These are phyloP conservation scores for Trissolcus japonicus DNA, from an alignment of 2,888 invertebrate genomes.

Conservation along the genomic window DNA sequence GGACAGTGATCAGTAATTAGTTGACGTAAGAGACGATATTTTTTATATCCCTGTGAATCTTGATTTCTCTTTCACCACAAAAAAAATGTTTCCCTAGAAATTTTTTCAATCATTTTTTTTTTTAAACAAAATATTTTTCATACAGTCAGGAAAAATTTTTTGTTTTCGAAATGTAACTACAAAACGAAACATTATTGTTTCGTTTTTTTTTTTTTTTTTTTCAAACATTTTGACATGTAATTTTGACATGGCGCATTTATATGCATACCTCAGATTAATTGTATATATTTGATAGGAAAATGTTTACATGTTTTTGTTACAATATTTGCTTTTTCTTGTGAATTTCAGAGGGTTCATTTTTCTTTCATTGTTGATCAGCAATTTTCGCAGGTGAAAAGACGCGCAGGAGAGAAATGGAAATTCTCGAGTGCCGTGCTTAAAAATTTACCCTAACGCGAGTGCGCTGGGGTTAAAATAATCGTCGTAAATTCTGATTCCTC, in stretches of 20 bases:
- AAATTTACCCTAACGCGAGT: slow-evolving; percentile 25
- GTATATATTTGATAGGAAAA: background rate
- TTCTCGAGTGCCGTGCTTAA: slow-evolving; percentile 27
- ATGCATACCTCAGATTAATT: background rate
- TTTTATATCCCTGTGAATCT: no score
- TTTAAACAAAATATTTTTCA: no score
- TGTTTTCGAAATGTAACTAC: no score
- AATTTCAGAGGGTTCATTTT: background rate
- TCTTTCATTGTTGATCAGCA: slow-evolving; percentile 5
- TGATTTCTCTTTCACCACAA: no score
- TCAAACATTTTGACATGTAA: no score
- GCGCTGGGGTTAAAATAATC: slow-evolving; percentile 28
- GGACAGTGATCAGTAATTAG: slow-evolving; percentile 4
- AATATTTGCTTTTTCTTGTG: no score
- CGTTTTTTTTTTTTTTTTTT: no score
- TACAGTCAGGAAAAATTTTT: no score
- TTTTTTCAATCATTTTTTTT: no score
- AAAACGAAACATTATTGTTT: no score
- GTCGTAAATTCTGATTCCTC: slow-evolving; percentile 32
- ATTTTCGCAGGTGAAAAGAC: slow-evolving; percentile 3
- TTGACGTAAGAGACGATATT: background rate
- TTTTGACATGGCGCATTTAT: background rate
- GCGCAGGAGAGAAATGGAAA: slow-evolving; percentile 22
- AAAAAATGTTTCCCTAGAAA: no score
- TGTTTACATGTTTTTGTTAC: no score